A percentile compares a stretch with the other conserved stretches of the same genome.
These are phyloP conservation scores for Tachycineta bicolor DNA, from an alignment of 2,113 vertebrate genomes.

Conservation along the genomic window DNA sequence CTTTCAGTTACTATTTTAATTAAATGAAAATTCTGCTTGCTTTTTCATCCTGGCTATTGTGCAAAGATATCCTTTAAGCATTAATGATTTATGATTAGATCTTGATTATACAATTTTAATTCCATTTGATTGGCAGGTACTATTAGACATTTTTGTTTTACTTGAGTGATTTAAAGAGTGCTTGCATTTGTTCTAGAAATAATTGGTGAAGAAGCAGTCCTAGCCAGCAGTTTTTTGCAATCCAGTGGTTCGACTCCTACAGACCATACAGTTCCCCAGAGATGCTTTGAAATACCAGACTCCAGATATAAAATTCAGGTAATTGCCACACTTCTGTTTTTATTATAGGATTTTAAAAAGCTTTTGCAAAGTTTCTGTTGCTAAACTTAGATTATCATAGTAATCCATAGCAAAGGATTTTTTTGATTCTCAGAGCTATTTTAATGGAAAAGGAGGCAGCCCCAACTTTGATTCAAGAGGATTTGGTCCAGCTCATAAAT, in stretches of 20 bases:
- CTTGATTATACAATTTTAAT: neutral
- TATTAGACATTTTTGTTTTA: neutral
- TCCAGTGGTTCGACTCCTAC: conserved; percentile 76
- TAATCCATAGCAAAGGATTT: neutral
- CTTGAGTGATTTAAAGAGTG: neutral
- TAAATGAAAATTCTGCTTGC: neutral
- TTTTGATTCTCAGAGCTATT: neutral
- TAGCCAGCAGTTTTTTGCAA: conserved; percentile 76
- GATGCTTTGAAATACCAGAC: conserved; percentile 74
- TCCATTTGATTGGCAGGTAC: neutral
- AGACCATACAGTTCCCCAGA: conserved; percentile 79
- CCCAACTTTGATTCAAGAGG: neutral
- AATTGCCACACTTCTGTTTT: neutral
- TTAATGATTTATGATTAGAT: neutral
- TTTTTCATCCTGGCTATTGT: neutral
- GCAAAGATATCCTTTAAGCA: neutral
- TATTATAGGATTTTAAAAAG: neutral
- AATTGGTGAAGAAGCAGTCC: conserved; percentile 78
- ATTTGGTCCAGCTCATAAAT: neutral
- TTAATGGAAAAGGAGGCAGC: neutral
- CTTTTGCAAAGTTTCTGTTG: neutral
- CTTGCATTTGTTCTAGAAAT: conserved; percentile 72
- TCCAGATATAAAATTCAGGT: conserved; percentile 75
- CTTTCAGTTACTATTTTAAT: neutral
- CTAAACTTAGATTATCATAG: neutral